Evolutionary conservation across 2,113 vertebrate genomes (phyloP).

Genomic region (Synodontis membranacea): DNA sequence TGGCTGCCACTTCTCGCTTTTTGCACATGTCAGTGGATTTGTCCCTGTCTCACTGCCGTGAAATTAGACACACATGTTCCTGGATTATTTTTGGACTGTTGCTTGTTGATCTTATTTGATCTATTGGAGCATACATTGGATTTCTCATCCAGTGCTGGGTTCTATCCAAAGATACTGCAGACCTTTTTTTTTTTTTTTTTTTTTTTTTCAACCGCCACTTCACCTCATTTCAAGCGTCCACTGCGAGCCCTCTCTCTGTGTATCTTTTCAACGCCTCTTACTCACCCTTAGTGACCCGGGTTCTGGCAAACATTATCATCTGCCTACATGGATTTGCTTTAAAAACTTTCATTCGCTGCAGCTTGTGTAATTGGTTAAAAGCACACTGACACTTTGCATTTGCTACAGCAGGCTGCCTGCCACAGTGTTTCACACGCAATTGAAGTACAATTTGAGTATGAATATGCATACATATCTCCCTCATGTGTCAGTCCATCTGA

Average conservation of each 20-base stretch:
- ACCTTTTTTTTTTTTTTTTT: too few species aligned
- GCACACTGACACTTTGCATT: background rate
- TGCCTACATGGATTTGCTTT: background rate
- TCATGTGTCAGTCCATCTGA: background rate
- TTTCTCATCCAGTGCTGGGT: background rate
- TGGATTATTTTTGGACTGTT: constrained; percentile 1
- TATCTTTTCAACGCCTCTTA: background rate
- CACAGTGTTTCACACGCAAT: background rate
- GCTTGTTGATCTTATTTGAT: background rate
- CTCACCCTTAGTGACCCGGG: background rate
- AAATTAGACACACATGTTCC: background rate
- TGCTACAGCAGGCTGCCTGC: background rate
- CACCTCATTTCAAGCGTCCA: background rate
- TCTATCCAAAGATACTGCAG: background rate
- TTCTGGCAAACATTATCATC: background rate
- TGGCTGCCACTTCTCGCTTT: background rate
- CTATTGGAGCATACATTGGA: background rate
- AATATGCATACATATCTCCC: too few species aligned
- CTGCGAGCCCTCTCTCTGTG: background rate
- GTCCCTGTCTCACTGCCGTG: background rate
- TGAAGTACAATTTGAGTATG: background rate
- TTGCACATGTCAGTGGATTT: background rate
- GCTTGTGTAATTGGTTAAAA: background rate
- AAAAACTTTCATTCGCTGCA: background rate
- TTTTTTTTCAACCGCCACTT: background rate